phyloP scores from a whole-genome alignment of 2,888 invertebrate genomes.

The Metallyticus violacea region DNA sequence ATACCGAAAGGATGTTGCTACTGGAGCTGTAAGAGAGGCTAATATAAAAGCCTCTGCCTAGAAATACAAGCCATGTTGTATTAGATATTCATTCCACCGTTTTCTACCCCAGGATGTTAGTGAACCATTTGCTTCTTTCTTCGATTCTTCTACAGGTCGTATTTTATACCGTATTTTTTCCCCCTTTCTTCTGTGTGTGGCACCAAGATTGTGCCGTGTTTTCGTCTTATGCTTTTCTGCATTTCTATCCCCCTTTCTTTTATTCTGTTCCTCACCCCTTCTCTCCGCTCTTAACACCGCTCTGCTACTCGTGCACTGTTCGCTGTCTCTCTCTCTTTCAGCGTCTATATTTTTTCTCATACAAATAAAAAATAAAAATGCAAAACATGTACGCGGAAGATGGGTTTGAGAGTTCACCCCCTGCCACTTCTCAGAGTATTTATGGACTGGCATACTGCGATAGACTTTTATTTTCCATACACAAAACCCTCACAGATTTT shows the following conservation, averaged over 20 bases:
- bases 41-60: neutral
- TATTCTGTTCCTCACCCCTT: neutral
- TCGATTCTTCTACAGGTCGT: neutral
- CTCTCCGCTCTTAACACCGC: neutral
- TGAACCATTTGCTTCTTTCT: neutral
- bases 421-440: neutral
- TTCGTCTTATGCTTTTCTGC: neutral
- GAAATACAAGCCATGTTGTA: neutral
- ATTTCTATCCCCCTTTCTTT: neutral
- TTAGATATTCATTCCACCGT: neutral
- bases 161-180: neutral
- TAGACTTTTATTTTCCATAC: conserved; percentile 13
- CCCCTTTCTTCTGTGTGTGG: neutral
- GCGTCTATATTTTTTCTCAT: neutral
- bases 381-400: neutral
- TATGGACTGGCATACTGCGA: conserved; percentile 12
- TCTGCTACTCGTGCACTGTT: neutral
- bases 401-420: neutral
- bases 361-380: neutral
- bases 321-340: neutral
- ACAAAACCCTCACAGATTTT: neutral
- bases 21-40: neutral
- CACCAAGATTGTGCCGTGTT: neutral
- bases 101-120: neutral
- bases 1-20: too few species aligned